A percentile compares a stretch with the other conserved stretches of the same genome.
Conservation (phyloP, 2,888 invertebrate species). For the Chironomus tentans region DNA sequence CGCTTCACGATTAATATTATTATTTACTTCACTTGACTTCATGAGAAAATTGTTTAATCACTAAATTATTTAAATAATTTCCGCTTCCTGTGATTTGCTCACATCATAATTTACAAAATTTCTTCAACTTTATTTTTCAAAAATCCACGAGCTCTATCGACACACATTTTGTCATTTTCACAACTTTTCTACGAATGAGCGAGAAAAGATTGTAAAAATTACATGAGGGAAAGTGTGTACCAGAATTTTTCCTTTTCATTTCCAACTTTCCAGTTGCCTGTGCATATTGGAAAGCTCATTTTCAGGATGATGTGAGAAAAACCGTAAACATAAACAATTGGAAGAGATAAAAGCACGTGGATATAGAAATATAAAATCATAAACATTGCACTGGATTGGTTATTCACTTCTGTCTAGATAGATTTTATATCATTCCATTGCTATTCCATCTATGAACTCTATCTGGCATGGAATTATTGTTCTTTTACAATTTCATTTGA, state of each 20-base stretch:
- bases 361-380: not conserved
- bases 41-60: not conserved
- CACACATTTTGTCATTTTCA: conserved; percentile 6
- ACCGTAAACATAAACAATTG: conserved; percentile 6
- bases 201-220: not conserved
- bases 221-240: not conserved
- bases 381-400: not conserved
- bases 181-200: not conserved
- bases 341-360: conserved; percentile 4
- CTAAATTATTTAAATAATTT: not conserved
- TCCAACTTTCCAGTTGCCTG: not conserved
- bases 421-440: not conserved
- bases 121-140: not conserved
- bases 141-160: not conserved
- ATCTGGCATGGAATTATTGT: not conserved
- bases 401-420: not conserved
- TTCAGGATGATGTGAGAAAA: not conserved
- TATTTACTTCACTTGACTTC: not conserved
- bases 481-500: not conserved
- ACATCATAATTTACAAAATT: not conserved
- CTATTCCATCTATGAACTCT: not conserved
- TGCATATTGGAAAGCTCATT: not conserved
- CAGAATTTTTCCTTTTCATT: not conserved
- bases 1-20: not conserved
- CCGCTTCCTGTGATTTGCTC: not conserved